These are phyloP conservation scores for Lynx canadensis DNA, from an alignment of 2,113 vertebrate genomes.

Conservation along the genomic window DNA sequence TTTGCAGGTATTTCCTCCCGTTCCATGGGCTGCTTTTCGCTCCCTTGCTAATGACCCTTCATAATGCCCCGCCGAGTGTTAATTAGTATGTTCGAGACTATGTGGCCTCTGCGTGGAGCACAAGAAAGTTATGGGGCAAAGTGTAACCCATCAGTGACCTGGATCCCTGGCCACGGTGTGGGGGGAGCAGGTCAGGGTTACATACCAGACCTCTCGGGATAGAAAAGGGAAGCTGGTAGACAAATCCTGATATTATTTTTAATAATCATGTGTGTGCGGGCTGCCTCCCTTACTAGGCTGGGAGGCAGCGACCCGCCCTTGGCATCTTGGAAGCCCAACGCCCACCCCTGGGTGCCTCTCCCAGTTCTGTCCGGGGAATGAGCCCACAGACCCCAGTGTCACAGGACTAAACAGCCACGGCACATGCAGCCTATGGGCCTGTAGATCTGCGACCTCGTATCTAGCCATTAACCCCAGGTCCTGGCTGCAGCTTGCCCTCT, in stretches of 20 bases:
- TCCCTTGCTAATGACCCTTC: no score
- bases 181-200: not conserved
- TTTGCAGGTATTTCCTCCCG: accelerated
- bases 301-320: not conserved
- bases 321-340: accelerated
- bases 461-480: not conserved
- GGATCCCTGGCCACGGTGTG: accelerated
- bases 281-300: not conserved
- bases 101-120: not conserved
- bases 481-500: not conserved
- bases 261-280: accelerated
- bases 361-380: not conserved
- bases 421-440: accelerated
- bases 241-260: no score
- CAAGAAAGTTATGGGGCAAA: accelerated
- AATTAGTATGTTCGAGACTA: accelerated
- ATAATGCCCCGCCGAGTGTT: accelerated
- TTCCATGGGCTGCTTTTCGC: not conserved
- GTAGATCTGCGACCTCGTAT: not conserved
- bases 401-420: accelerated
- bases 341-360: accelerated
- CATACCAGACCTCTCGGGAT: not conserved
- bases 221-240: no score
- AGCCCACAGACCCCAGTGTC: not conserved
- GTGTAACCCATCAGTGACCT: not conserved